A percentile compares a stretch with the other conserved stretches of the same genome.
Conservation (phyloP, 2,888 invertebrate species). For the Myathropa florea region DNA sequence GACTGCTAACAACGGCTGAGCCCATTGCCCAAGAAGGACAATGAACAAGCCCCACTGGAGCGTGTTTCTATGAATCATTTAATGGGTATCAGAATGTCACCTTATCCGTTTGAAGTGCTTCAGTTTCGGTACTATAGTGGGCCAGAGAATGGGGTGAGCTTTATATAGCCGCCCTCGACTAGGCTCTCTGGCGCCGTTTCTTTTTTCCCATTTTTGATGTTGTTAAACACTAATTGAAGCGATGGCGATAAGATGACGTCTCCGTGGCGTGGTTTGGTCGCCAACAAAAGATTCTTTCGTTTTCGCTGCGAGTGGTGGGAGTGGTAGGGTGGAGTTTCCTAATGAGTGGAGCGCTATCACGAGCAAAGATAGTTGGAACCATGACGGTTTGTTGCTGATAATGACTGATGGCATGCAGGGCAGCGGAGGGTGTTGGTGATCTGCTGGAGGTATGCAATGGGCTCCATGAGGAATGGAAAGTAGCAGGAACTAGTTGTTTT, state of each 20-base stretch:
- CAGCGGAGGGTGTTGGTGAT: no score
- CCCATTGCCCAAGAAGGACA: constrained; percentile 8
- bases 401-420: neutral
- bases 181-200: neutral
- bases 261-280: neutral
- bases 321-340: constrained; percentile 7
- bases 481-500: neutral
- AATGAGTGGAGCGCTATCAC: neutral
- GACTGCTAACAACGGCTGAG: neutral
- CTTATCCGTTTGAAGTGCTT: neutral
- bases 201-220: neutral
- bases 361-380: neutral
- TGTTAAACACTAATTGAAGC: constrained; percentile 64
- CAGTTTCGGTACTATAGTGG: constrained; percentile 8
- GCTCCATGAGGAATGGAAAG: neutral
- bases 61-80: neutral
- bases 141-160: neutral
- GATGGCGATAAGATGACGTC: constrained; percentile 28
- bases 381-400: neutral
- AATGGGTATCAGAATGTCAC: neutral
- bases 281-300: neutral
- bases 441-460: no score
- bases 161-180: constrained; percentile 38
- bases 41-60: constrained; percentile 6
- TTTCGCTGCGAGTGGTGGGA: neutral